Evolutionary conservation across 2,113 vertebrate species (phyloP), one percentile per base, ranked within the genome.

Genomic region (Sylvilagus bachmani): DNA sequence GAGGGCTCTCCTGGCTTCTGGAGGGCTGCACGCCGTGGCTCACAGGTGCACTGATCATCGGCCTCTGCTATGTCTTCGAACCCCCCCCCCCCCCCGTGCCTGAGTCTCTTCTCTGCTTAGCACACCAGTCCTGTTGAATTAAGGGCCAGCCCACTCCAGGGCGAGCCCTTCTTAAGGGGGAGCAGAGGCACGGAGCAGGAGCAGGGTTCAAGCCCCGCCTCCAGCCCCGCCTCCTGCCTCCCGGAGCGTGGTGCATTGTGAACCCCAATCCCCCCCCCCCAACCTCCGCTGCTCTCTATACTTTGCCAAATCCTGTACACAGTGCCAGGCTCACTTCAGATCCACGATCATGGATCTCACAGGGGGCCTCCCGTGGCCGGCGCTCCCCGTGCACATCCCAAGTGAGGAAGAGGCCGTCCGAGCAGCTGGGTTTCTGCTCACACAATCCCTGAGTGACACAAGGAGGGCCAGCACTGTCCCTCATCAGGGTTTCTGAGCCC

Each of bases 11-110:
- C 31, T 1, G 1, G 71, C 27, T 22, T 22, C 92, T 31, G 44
- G 27, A 0, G n/a, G 69, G 2, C 22, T 9, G 31, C 12, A 1
- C 0, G 36, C n/a, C 10, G 10, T 5, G 69, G 44, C 25, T 7
- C 22, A 38, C 6, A 29, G 55, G 1, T 2, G 4, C 38, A 1
- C 22, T 55, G 6, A n/a, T n/a, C n/a, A 55, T 11, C 29, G 3
- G 0, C 29, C 53, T 6, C 61, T 13, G 33, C 31, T 24, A 58
- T 38, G 14, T 33, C 38, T 38, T 38, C 38, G 5, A 5, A 38
- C 38, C 38, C 4, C 38, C 44, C 44, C 44, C 44, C 44, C 44
- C 44, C 44, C 1, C 44, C 7, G 6, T 44, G 44, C 44, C 6
- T 7, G 7, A 44, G 44, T 11, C n/a, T 55, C 33, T 70, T 55